Percentiles rank a stretch among this genome's conserved stretches.
These are phyloP conservation scores for Amphibalanus amphitrite DNA, from an alignment of 1,140 invertebrate species.

Conservation along the genomic window DNA sequence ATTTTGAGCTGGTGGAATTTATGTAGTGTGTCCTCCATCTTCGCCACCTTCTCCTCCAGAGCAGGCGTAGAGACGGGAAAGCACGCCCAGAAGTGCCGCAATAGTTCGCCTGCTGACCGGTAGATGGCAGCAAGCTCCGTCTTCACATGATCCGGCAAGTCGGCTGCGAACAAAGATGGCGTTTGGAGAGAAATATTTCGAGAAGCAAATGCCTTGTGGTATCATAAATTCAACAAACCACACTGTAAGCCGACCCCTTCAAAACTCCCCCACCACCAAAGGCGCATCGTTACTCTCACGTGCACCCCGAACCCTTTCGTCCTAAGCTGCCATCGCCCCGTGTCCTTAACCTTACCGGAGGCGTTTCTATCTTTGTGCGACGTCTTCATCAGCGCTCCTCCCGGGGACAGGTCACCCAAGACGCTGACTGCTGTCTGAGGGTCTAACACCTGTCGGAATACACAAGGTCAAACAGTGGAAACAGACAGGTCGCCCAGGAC, in stretches of 20 bases:
- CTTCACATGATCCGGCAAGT: constrained; percentile 9
- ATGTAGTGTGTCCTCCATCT: constrained; percentile 71
- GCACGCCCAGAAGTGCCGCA: constrained; percentile 85
- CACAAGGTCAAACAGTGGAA: too few relatives aligned
- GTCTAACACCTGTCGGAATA: constrained; percentile 13
- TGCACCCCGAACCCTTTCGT: too few relatives aligned
- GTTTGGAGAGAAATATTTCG: too few relatives aligned
- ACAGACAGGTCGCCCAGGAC: too few relatives aligned
- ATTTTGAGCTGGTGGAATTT: constrained; percentile 71
- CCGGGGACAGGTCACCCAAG: constrained; percentile 77
- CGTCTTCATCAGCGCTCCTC: constrained; percentile 69
- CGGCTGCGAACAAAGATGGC: constrained; percentile 38
- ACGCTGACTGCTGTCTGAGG: constrained; percentile 50
- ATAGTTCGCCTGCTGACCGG: constrained; percentile 61
- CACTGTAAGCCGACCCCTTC: too few relatives aligned
- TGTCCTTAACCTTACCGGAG: constrained; percentile 26
- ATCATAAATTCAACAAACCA: too few relatives aligned
- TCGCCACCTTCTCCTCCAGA: constrained; percentile 57
- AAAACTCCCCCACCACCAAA: too few relatives aligned
- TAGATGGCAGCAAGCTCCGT: constrained; percentile 53
- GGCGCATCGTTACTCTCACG: too few relatives aligned
- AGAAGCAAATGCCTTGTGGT: too few relatives aligned
- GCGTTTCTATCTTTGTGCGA: constrained; percentile 43
- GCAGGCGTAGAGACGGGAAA: constrained; percentile 69
- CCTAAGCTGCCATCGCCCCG: too few relatives aligned